These are phyloP conservation scores for Orchestes rusci DNA, from an alignment of 2,888 invertebrate species.

Conservation along the genomic window DNA sequence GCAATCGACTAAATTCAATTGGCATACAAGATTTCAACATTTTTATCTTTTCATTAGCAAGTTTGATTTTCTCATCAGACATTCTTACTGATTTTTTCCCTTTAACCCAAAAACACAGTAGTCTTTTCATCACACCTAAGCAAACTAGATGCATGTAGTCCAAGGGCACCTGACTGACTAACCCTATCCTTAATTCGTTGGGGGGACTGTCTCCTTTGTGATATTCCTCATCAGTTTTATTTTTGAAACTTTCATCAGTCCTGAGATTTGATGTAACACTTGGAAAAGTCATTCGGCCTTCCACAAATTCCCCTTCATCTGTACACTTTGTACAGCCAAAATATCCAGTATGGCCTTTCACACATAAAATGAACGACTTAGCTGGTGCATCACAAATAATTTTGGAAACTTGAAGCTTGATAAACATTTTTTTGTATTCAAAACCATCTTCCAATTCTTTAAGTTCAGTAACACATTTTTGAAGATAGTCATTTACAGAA, in stretches of 20 bases:
- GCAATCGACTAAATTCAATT: conserved; percentile 7
- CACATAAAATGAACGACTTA: not conserved
- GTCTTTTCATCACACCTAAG: too few species aligned
- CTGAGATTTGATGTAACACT: too few species aligned
- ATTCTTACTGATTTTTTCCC: not conserved
- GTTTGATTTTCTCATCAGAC: too few species aligned
- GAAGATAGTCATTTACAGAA: too few species aligned
- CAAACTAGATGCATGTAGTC: too few species aligned
- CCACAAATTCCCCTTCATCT: not conserved
- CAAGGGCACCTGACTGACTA: not conserved
- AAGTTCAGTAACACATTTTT: too few species aligned
- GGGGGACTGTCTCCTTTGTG: not conserved
- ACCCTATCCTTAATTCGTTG: conserved; percentile 1
- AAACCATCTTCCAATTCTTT: too few species aligned
- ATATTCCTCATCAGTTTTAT: conserved; percentile 1
- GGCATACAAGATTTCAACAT: not conserved
- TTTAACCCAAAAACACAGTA: not conserved
- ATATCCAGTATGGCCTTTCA: conserved; percentile 1
- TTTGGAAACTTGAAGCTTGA: too few species aligned
- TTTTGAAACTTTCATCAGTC: not conserved
- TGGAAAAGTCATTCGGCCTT: too few species aligned
- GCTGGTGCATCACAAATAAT: too few species aligned
- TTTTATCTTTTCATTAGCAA: not conserved
- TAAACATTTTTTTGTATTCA: too few species aligned
- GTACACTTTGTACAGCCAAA: not conserved